Base-by-base conservation (phyloP, 2,113 vertebrate genomes). In the Paralichthys olivaceus region DNA sequence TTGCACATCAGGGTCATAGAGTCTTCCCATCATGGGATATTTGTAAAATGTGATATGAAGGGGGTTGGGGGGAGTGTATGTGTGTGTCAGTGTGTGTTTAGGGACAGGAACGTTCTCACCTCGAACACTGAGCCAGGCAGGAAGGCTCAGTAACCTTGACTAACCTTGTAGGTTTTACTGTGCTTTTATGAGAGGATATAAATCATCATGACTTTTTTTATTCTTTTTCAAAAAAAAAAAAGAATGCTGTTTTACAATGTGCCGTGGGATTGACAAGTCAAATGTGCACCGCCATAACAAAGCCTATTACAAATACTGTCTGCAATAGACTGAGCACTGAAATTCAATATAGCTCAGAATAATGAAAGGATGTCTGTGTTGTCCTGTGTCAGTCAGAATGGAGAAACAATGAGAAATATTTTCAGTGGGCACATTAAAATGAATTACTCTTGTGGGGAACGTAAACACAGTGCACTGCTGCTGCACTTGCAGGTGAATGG, bases 151-250 rank as follows among this genome's bases (percentile, higher is more conserved):
- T 85, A 85, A 83, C 93, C 93, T 94, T 94, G 90, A 87, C 89
- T 91, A 88, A 94, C 93, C 92, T 93, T 94, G 91, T 77, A 85
- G 81, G 70, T 87, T 92, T 90, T 87, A 91, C 84, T 62, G 81
- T 75, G 90, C 86, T 81, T 92, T 94, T 92, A 93, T 89, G 90
- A 84, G 87, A 69, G 53, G 82, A 59, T 77, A 91, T 94, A 93
- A 94, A 94, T 93, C 90, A 92, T 84, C 20, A 26, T 69, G 86
- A 86, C 70, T 86, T 73, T 68, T 67, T 79, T 79, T 61, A 13
- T 7, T 25, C 4, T 5, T 43, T 9, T 37, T 47, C 26, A 69
- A 64, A 53, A 17, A 66, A 17, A 54, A 29, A 67, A 74, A 79
- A 79, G 29, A 58, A 74, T 67, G 62, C 62, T 77, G 65, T 90